Percentiles rank a stretch among this genome's conserved stretches.
phyloP scores from a whole-genome alignment of 2,797 vertebrate species.

The Acrocephalus scirpaceus region DNA sequence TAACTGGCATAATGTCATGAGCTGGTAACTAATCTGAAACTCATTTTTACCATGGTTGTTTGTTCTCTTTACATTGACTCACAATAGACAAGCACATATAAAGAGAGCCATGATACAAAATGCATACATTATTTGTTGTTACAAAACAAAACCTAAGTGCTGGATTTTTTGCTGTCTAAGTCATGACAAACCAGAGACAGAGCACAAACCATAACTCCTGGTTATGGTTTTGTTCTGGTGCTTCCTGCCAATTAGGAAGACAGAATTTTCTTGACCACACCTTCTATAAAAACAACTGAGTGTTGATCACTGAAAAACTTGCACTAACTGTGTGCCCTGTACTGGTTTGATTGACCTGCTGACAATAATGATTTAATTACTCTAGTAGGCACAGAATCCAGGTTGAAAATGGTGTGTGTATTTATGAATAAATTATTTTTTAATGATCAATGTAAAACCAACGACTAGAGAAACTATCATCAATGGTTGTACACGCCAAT shows the following conservation, averaged over 20 bases:
- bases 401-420: neutral
- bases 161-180: neutral
- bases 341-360: neutral
- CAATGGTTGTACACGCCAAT: accelerated
- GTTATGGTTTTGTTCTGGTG: neutral
- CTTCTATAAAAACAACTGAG: neutral
- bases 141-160: neutral
- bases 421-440: neutral
- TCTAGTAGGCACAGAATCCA: neutral
- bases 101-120: neutral
- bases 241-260: neutral
- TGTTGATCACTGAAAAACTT: neutral
- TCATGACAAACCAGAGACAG: neutral
- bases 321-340: neutral
- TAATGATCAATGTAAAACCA: neutral
- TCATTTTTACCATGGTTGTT: neutral
- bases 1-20: neutral
- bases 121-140: neutral
- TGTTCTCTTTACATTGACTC: neutral
- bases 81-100: neutral
- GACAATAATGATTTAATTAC: neutral
- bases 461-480: neutral
- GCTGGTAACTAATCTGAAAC: neutral
- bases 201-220: neutral
- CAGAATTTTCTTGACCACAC: neutral